Evolutionary conservation across 92 coral and sea anemone genomes (phyloP), one percentile per base, ranked within the genome.

Genomic region (Phenganax marumi): DNA sequence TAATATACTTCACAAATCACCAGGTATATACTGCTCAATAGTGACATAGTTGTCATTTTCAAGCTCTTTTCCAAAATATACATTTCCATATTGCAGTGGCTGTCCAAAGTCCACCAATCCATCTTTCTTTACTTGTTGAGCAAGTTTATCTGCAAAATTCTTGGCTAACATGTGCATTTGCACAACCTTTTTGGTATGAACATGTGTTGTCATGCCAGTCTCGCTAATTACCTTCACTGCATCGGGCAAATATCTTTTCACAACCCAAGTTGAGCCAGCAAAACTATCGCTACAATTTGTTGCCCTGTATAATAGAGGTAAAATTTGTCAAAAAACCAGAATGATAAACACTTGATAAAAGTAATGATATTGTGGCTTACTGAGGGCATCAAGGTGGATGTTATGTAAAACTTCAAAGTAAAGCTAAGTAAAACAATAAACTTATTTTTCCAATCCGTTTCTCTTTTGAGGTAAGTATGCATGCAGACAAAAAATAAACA

Each of bases 121-220:
- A 33, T 33, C 43, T 33, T 33, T 33, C 43, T 33, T 1, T 49
- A 82, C 39, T 72, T 70, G 52, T 48, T 52, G 50, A 8, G 66
- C 73, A 24, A 84, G 46, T 70, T 84, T 70, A 75, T 74, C 83
- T 8, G 87, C 87, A 75, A 84, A 84, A 63, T 84, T 84, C 57
- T 76, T 75, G 22, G 84, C 84, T 22, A 85, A 77, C 25, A n/a
- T 63, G 39, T 85, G 88, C 88, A 85, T 85, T 50, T 85, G 84
- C 18, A 84, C 76, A 76, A 48, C 84, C 51, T 84, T 84, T 56
- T 64, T 76, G 13, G 87, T 75, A 24, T 84, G 87, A 26, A 33
- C n/a, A 24, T 84, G 84, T 17, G 55, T 61, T 14, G 84, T 84
- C 73, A 75, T 83, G 47, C 64, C 84, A 58, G 74, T 62, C 22